phyloP scores from a whole-genome alignment of 2,113 vertebrate species.

The Pterocles burchelli region DNA sequence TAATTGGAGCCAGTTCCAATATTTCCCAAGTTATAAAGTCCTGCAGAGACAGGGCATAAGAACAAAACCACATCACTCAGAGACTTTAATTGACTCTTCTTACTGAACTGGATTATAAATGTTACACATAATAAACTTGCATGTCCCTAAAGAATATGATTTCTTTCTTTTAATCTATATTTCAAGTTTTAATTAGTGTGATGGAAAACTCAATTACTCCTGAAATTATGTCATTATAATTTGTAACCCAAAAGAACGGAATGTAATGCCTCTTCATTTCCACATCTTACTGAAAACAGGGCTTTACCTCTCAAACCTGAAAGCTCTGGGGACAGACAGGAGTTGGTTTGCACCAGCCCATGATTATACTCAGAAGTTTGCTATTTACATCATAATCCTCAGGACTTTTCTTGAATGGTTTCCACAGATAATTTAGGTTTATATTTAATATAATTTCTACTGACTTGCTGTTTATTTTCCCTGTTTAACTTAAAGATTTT shows the following conservation, averaged over 20 bases:
- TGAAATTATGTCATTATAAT: slow-evolving; percentile 9
- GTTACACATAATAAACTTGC: not conserved
- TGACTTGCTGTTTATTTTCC: not conserved
- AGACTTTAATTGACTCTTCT: not conserved
- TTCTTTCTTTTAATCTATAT: not conserved
- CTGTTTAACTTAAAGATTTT: not conserved
- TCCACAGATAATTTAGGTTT: not conserved
- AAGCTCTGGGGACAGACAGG: not conserved
- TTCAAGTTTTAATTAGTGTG: slow-evolving; percentile 11
- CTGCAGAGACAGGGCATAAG: not conserved
- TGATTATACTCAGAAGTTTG: not conserved
- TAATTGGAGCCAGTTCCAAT: not conserved
- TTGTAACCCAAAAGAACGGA: not conserved
- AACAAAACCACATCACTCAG: not conserved
- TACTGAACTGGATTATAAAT: not conserved
- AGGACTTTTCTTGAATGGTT: not conserved
- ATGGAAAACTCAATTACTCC: slow-evolving; percentile 5
- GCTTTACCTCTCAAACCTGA: not conserved
- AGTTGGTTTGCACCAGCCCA: not conserved
- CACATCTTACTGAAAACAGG: not conserved
- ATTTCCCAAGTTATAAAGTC: not conserved
- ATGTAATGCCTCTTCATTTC: not conserved
- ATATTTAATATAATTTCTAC: not conserved
- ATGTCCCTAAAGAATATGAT: not conserved
- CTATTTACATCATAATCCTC: not conserved